These are phyloP conservation scores for Lutjanus campechanus DNA, from an alignment of 2,797 vertebrate species.

Conservation along the genomic window DNA sequence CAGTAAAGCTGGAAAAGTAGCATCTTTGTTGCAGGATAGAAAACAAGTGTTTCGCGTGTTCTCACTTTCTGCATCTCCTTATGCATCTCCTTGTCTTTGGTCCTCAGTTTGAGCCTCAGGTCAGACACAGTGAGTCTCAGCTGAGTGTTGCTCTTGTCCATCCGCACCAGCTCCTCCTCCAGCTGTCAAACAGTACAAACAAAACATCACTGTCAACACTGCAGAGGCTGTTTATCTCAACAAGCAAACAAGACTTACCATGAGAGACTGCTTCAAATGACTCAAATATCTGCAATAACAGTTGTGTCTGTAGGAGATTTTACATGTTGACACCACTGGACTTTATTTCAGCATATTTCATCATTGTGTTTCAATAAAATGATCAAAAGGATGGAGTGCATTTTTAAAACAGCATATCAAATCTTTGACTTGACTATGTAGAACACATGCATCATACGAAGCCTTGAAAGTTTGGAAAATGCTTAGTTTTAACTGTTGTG, in stretches of 20 bases:
- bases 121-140: constrained; percentile 88
- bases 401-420: not conserved
- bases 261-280: not conserved
- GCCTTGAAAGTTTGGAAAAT: no score
- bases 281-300: not conserved
- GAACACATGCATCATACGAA: not conserved
- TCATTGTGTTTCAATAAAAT: not conserved
- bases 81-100: constrained; percentile 85
- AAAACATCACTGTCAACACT: not conserved
- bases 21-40: not conserved
- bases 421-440: not conserved
- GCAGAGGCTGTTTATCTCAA: not conserved
- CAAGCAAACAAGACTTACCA: not conserved
- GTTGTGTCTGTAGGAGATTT: not conserved
- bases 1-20: not conserved
- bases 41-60: not conserved
- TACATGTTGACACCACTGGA: not conserved
- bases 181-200: constrained; percentile 84
- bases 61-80: constrained; percentile 90
- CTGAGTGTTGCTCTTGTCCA: constrained; percentile 87
- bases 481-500: no score
- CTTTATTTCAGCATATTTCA: not conserved
- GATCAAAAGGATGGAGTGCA: not conserved
- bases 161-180: constrained; percentile 88
- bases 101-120: constrained; percentile 89